These are phyloP conservation scores for Ciconia stormi DNA, from an alignment of 2,113 vertebrate species.

Conservation along the genomic window DNA sequence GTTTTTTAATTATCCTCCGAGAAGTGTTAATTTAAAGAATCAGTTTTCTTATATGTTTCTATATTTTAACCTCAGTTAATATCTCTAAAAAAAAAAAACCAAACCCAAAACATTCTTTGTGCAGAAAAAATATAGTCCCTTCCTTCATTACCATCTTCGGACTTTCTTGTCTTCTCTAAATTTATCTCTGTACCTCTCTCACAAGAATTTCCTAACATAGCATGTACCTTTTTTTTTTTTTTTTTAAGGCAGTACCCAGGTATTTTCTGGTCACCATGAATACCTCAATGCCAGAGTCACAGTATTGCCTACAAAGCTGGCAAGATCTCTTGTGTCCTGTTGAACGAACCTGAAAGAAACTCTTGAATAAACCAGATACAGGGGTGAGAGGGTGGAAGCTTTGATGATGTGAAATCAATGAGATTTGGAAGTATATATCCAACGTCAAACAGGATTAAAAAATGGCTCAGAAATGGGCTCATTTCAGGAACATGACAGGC, in stretches of 20 bases:
- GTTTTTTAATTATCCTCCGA: neutral
- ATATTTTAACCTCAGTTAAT: neutral
- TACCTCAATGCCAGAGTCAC: neutral
- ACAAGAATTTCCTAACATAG: neutral
- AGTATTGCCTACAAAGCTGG: neutral
- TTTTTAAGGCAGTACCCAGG: neutral
- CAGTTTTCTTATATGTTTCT: neutral
- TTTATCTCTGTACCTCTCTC: neutral
- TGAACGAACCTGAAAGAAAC: neutral
- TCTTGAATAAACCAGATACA: neutral
- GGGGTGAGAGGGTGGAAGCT: neutral
- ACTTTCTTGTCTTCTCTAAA: neutral
- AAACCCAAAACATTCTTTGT: neutral
- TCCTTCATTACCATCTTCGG: neutral
- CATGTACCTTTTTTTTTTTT: neutral
- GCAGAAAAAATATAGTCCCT: neutral
- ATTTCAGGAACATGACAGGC: neutral
- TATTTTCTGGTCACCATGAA: neutral
- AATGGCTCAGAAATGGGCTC: neutral
- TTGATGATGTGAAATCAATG: neutral
- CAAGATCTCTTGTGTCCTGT: neutral
- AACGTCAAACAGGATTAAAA: neutral
- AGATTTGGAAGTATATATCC: neutral
- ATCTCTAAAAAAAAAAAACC: neutral
- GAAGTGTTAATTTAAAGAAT: neutral